Evolutionary conservation across 2,797 vertebrate species (phyloP), one percentile per base, ranked within the genome.

Genomic region (Antrozous pallidus): DNA sequence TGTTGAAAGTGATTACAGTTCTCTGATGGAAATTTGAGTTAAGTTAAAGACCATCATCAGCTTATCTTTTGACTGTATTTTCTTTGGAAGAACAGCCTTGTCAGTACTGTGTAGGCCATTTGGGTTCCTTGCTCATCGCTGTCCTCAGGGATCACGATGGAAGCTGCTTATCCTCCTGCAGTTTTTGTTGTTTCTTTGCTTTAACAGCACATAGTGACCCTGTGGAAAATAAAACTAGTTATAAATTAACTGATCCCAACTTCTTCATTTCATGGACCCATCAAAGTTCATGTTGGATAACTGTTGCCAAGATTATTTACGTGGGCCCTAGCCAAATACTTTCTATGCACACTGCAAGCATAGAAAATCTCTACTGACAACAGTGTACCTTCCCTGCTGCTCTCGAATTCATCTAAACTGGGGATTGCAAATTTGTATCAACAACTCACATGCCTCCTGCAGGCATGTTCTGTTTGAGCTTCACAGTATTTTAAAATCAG

Each of bases 181-280:
- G 33, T 45, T 58, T 36, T 86, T 93, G 31, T 45, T 65, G 40
- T 85, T 93, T 63, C 20, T 95, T 82, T 90, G 56, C 42, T 94
- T 91, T 88, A 71, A 79, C 9, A 83, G 89, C 81, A 91, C 74
- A 82, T 49, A 65, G 51, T 91, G 79, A 88, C 79, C 86, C 88
- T 87, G 51, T 65, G 63, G 71, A 71, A 73, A 67, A 95, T 89
- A 87, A 95, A 93, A 5, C 22, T n/a, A 40, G 86, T 96, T 95
- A 94, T 13, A 83, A 49, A 96, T 96, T 92, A 96, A 96, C 94
- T 89, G 75, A 79, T 75, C 28, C 33, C 74, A 42, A 40, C 20
- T 63, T 92, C 63, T 90, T 36, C 51, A 65, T 58, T 65, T 38
- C 51, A 78, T 40, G 42, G 69, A 92, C 45, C 56, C 82, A 84